Evolutionary conservation across 2,113 vertebrate genomes (phyloP), one percentile per base, ranked within the genome.

Genomic region (Alectura lathami): DNA sequence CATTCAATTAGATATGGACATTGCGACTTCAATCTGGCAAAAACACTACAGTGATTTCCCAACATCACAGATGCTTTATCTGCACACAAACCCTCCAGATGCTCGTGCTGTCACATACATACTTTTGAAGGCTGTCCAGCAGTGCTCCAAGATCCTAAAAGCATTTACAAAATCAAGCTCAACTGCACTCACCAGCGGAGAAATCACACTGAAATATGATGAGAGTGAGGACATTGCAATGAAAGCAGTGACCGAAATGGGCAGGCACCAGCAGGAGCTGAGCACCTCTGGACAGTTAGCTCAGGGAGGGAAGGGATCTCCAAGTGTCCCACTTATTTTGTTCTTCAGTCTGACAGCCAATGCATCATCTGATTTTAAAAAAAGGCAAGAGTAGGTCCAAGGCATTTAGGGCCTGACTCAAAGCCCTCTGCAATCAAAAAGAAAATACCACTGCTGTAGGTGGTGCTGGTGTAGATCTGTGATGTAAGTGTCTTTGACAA

Each of bases 11-110:
- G 93, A 89, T 69, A 96, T 43, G 90, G 91, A 94, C 91, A 83
- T 93, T 95, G 94, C 78, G 82, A 84, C 76, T 96, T 88, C 72
- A 83, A 83, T 83, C 86, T 97, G 96, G 93, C 96, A 94, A 92
- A 95, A 96, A 78, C 86, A 93, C 54, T 42, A 57, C 80, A 74
- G 64, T 57, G 92, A 94, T 91, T 97, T 96, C 94, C 92, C 90
- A 97, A 82, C 36, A 85, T 42, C 94, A 66, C 92, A 97, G 96
- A 94, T 94, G 94, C 89, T 93, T 93, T 96, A 97, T 96, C 92
- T 92, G 84, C 86, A 93, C 86, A 95, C 86, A 91, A 89, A 91
- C 88, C 45, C 72, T 92, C 94, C 95, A 96, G 93, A 96, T 96
- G 95, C 92, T 96, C 88, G 50, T 84, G 68, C 80, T 94, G 87